Conservation (phyloP, 2,888 invertebrate species). For the Tuta absoluta region DNA sequence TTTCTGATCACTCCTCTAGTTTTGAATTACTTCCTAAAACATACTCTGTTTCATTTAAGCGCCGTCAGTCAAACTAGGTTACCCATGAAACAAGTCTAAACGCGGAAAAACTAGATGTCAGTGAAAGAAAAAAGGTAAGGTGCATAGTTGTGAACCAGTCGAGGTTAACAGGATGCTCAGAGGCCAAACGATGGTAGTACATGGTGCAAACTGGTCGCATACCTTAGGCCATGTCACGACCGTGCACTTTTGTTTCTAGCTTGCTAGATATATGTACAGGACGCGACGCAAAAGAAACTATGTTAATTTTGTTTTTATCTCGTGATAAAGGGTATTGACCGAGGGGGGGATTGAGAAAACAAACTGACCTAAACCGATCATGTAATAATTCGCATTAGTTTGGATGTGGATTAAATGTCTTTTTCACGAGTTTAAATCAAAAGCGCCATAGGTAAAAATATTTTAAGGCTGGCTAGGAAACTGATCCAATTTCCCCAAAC, state of each 20-base stretch:
- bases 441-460: no score
- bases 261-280: no score
- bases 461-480: no score
- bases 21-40: not conserved
- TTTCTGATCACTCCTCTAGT: not conserved
- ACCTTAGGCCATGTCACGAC: constrained; percentile 43
- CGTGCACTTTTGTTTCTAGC: constrained; percentile 35
- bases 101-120: constrained; percentile 54
- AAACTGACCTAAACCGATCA: no score
- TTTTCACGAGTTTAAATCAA: no score
- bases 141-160: constrained; percentile 32
- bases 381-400: no score
- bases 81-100: constrained; percentile 45
- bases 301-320: no score
- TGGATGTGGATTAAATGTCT: no score
- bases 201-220: constrained; percentile 45
- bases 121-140: constrained; percentile 57
- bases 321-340: no score
- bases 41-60: not conserved
- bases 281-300: no score
- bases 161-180: constrained; percentile 68
- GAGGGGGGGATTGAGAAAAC: no score
- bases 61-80: not conserved
- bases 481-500: no score
- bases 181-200: constrained; percentile 56